Percentiles rank a stretch among this genome's conserved stretches.
phyloP scores from a whole-genome alignment of 2,113 vertebrate species.

The Channa argus region DNA sequence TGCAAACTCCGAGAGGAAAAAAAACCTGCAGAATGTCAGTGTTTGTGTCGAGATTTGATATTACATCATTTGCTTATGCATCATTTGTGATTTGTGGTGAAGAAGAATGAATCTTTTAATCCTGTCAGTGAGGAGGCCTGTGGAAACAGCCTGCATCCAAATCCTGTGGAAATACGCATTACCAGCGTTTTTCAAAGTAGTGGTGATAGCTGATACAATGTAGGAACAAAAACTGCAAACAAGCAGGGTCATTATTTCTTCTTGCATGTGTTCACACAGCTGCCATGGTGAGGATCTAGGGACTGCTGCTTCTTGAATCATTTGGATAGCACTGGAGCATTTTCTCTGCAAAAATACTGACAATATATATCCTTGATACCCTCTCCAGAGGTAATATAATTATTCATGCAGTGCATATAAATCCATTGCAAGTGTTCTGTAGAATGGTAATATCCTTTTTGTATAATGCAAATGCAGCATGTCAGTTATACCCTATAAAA shows the following conservation, averaged over 20 bases:
- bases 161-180: not conserved
- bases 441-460: slow-evolving; percentile 7
- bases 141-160: slow-evolving; percentile 11
- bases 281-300: slow-evolving; percentile 1
- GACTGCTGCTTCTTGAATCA: slow-evolving; percentile 24
- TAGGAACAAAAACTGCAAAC: slow-evolving; percentile 23
- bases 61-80: slow-evolving; percentile 33
- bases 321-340: slow-evolving; percentile 15
- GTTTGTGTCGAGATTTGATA: slow-evolving; percentile 26
- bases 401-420: slow-evolving; percentile 29
- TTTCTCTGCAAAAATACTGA: slow-evolving; percentile 22
- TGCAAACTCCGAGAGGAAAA: slow-evolving; percentile 38
- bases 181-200: slow-evolving; percentile 1
- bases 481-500: slow-evolving; percentile 31
- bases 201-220: not conserved
- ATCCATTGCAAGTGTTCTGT: slow-evolving; percentile 17
- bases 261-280: slow-evolving; percentile 3
- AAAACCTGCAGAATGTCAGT: slow-evolving; percentile 25
- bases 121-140: not conserved
- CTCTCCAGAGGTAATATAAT: slow-evolving; percentile 26
- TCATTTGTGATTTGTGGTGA: slow-evolving; percentile 5
- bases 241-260: slow-evolving; percentile 22
- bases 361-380: slow-evolving; percentile 22
- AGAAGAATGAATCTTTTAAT: slow-evolving; percentile 1
- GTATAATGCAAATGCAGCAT: slow-evolving; percentile 25